Evolutionary conservation across 92 coral and sea anemone species (phyloP).

Genomic region (Actinostola sp.): DNA sequence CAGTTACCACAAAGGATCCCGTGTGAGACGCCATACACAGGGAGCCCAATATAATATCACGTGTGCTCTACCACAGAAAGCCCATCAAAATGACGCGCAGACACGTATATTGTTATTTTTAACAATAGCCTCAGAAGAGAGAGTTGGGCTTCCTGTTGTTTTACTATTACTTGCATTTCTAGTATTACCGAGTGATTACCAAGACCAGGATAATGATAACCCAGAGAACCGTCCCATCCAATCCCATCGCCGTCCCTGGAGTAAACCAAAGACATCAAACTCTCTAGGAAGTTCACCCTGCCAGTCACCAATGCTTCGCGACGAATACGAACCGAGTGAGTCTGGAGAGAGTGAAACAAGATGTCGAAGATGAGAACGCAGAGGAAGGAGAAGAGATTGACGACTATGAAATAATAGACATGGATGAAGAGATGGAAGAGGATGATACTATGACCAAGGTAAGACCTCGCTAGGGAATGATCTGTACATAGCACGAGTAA

Average conservation of each 20-base stretch:
- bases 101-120: too few relatives aligned
- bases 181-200: constrained; percentile 61
- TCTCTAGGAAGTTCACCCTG: constrained; percentile 70
- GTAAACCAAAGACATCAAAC: constrained; percentile 6
- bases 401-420: too few relatives aligned
- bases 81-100: too few relatives aligned
- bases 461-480: too few relatives aligned
- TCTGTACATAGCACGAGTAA: too few relatives aligned
- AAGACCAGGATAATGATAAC: constrained; percentile 17
- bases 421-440: too few relatives aligned
- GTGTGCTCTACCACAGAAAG: too few relatives aligned
- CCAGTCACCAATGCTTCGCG: constrained; percentile 81
- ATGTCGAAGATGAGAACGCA: constrained; percentile 49
- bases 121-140: not conserved
- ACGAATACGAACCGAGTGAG: constrained; percentile 92
- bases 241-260: constrained; percentile 60
- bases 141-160: too few relatives aligned
- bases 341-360: constrained; percentile 79
- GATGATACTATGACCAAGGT: too few relatives aligned
- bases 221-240: constrained; percentile 43
- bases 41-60: too few relatives aligned
- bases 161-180: constrained; percentile 30
- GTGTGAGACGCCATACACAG: too few relatives aligned
- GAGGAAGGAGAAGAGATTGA: constrained; percentile 70
- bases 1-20: too few relatives aligned